Base-by-base conservation (phyloP, 2,113 vertebrate species). In the Nothocercus julius region DNA sequence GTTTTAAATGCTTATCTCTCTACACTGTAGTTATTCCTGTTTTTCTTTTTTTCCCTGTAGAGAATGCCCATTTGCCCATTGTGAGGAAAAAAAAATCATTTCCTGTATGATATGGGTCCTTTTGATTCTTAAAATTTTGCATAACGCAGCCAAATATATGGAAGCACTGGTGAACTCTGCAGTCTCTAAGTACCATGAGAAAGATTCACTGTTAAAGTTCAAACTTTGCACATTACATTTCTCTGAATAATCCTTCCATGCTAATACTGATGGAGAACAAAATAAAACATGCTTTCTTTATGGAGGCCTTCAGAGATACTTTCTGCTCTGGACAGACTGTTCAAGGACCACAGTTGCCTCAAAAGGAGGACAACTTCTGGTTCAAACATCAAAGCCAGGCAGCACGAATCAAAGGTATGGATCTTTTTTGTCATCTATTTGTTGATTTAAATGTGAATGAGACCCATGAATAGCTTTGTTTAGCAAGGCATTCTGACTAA, bases 21-120 rank as follows among this genome's bases (percentile, higher is more conserved):
- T 44, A 22, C 8, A 70, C 8, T 4, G n/a, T 47, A 2, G 0
- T 82, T 84, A 70, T 42, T 86, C 20, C 54, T 77, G 34, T 75
- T 77, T 89, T 42, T 7, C 63, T 12, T 1, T 70, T 82, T 87
- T 30, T 11, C 32, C 13, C 40, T 67, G 17, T 85, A 90, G 24
- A 13, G 11, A 70, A 54, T 53, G 73, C n/a, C 12, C 7, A 61
- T 13, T 21, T 53, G 73, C n/a, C 12, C 7, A 61, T 13, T 21
- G 0, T 42, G 3, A 28, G 14, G 2, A 7, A 19, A 25, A 36
- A 53, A 34, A 0, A 8, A 21, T 40, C 36, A 44, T 54, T 53
- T 56, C 28, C 5, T 74, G 2, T n/a, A 54, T 15, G 63, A 51
- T 53, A 82, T 64, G 34, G 4, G 2, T 2, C 5, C 5, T 9